Conservation (phyloP, 2,888 invertebrate species). For the Leptinotarsa peninsularis region DNA sequence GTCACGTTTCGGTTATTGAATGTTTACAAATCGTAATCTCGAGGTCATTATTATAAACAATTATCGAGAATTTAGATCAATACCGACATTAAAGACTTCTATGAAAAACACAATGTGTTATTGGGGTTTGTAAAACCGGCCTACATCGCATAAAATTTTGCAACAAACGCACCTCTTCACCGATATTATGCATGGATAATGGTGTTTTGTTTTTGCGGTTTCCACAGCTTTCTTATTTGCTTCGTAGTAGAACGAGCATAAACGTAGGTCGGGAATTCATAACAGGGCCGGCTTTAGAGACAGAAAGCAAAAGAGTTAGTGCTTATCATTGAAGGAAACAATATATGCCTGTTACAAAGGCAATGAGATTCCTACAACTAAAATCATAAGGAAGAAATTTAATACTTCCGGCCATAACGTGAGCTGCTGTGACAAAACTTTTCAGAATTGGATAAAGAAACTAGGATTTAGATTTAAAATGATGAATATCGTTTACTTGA, state of each 20-base stretch:
- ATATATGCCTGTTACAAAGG: too few species aligned
- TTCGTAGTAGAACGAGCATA: background rate
- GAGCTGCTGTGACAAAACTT: too few species aligned
- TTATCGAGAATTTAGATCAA: background rate
- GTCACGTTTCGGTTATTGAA: background rate
- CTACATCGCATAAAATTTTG: background rate
- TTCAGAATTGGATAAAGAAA: too few species aligned
- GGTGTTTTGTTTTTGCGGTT: constrained; percentile 1
- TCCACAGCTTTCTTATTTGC: background rate
- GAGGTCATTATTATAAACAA: background rate
- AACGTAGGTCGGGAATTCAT: background rate
- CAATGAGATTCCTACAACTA: too few species aligned
- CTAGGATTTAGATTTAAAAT: too few species aligned
- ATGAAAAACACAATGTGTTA: background rate
- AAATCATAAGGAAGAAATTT: too few species aligned
- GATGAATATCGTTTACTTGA: too few species aligned
- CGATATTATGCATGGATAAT: background rate
- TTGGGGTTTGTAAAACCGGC: background rate
- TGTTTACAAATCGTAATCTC: background rate
- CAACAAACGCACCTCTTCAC: background rate
- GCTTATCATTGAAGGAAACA: background rate
- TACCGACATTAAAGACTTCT: background rate
- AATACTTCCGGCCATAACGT: too few species aligned
- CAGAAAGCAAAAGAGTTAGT: background rate
- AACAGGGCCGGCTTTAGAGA: background rate